Percentiles rank a stretch among this genome's conserved stretches.
Evolutionary conservation across 2,113 vertebrate species (phyloP).

Genomic region (Tricholaema leucomelas): DNA sequence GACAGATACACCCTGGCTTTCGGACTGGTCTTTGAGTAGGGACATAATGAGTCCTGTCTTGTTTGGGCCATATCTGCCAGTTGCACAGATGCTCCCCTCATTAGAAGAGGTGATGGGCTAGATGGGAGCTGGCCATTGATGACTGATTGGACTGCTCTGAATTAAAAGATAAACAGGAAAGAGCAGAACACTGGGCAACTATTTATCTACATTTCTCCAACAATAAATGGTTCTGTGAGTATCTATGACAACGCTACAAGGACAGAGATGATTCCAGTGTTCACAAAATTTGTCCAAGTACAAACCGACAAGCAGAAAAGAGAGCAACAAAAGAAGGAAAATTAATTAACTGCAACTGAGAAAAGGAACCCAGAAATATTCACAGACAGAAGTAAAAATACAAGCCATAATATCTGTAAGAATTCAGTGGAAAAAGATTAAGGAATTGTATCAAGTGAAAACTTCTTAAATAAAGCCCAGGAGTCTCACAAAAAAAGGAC

Average conservation of each 20-base stretch:
- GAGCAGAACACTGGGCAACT: slow-evolving; percentile 21
- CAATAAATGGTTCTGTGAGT: slow-evolving; percentile 28
- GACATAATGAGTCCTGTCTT: neutral
- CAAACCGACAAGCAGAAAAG: neutral
- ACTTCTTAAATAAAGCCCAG: neutral
- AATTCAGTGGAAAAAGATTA: neutral
- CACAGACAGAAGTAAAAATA: neutral
- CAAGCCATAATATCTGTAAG: neutral
- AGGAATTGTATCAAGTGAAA: neutral
- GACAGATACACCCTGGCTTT: neutral
- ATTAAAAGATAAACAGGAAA: slow-evolving; percentile 40
- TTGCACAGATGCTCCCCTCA: neutral
- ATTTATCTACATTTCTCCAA: neutral
- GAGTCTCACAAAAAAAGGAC: neutral
- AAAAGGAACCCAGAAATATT: neutral
- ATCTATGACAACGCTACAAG: slow-evolving; percentile 42
- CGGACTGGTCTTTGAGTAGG: neutral
- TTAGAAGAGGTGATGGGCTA: neutral
- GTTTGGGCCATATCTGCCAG: neutral
- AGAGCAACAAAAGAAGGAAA: neutral
- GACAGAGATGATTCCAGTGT: neutral
- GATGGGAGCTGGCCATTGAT: neutral
- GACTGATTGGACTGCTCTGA: neutral
- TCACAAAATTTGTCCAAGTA: neutral
- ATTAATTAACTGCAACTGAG: neutral